These are phyloP conservation scores for Morpho helenor DNA, from an alignment of 2,888 invertebrate species.

Conservation along the genomic window DNA sequence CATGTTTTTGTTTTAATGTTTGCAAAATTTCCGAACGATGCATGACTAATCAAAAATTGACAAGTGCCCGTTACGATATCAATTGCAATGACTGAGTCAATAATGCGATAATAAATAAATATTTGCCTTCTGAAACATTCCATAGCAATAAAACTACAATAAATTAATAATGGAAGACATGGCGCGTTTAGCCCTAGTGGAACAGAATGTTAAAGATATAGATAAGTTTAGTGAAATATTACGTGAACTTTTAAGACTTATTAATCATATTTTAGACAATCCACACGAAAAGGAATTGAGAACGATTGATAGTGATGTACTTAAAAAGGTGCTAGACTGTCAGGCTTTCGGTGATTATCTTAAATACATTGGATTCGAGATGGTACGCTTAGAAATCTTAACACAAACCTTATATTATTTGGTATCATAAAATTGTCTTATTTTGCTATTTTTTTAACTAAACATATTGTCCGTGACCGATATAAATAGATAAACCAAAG, in stretches of 20 bases:
- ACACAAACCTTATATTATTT: neutral
- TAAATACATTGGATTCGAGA: constrained; percentile 59
- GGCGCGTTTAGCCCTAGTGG: constrained; percentile 67
- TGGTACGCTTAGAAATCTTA: constrained; percentile 39
- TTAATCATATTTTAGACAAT: constrained; percentile 57
- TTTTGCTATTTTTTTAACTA: no score
- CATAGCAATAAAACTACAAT: constrained; percentile 20
- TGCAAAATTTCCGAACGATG: constrained; percentile 20
- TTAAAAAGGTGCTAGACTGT: constrained; percentile 42
- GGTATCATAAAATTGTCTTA: no score
- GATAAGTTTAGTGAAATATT: constrained; percentile 54
- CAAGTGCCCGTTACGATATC: constrained; percentile 38
- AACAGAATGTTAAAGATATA: constrained; percentile 49
- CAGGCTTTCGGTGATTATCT: constrained; percentile 56
- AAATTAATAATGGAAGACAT: constrained; percentile 60
- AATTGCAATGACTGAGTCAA: constrained; percentile 22
- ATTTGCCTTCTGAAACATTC: constrained; percentile 25
- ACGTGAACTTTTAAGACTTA: constrained; percentile 48
- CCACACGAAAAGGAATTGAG: constrained; percentile 56
- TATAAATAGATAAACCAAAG: no score
- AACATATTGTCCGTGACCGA: neutral
- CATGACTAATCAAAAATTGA: constrained; percentile 64
- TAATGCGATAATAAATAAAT: constrained; percentile 36
- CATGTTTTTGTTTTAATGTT: neutral
- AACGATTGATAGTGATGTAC: constrained; percentile 44